Conservation (phyloP, 2,888 invertebrate species). For the Andrena praecox region DNA sequence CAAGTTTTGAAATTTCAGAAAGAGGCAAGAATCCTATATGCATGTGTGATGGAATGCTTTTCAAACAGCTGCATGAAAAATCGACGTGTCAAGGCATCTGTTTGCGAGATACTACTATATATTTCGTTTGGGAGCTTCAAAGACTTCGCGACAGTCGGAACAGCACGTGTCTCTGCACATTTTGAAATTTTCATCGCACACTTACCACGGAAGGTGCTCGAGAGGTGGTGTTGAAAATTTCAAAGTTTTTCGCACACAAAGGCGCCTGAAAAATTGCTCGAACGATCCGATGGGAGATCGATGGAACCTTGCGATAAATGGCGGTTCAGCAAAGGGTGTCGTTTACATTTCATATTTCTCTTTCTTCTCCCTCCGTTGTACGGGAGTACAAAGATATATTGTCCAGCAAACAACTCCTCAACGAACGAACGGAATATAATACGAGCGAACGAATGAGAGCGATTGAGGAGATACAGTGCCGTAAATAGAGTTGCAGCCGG, state of each 20-base stretch:
- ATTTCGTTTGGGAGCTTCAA: too few species aligned
- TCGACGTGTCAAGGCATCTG: background rate
- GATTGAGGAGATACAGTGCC: constrained; percentile 9
- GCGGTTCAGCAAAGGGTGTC: background rate
- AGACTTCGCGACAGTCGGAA: background rate
- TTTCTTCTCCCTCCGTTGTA: background rate
- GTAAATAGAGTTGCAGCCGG: constrained; percentile 30
- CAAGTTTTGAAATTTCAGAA: too few species aligned
- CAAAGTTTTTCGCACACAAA: background rate
- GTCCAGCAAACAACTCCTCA: background rate
- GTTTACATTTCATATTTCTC: background rate
- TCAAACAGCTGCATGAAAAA: background rate
- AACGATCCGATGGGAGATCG: background rate
- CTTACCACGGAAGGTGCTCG: background rate
- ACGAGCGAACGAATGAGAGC: constrained; percentile 6
- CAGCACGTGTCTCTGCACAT: background rate
- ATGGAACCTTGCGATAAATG: background rate
- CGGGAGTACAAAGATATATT: background rate
- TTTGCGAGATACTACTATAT: too few species aligned
- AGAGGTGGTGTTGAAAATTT: background rate
- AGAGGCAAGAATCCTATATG: background rate
- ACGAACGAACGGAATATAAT: background rate
- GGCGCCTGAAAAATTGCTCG: background rate
- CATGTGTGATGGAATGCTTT: constrained; percentile 4
- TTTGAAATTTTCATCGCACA: background rate